These are phyloP conservation scores for Falcaria lacertinaria DNA, from an alignment of 2,888 invertebrate species.

Conservation along the genomic window DNA sequence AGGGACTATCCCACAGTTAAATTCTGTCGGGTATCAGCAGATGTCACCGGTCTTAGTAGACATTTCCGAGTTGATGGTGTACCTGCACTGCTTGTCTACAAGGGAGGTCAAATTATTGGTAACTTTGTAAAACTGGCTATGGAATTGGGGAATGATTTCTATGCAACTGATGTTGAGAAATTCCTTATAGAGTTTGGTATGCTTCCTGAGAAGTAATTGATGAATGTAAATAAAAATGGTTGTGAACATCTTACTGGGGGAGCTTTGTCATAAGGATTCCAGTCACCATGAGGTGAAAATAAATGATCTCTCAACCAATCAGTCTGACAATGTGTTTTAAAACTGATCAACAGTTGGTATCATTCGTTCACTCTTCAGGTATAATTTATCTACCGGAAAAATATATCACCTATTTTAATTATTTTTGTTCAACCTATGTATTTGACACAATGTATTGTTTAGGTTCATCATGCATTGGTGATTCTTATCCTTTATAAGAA, in stretches of 20 bases:
- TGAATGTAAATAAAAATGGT: constrained; percentile 11
- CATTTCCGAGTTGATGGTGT: constrained; percentile 92
- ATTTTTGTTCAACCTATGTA: no score
- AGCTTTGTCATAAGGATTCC: background rate
- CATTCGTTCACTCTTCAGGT: no score
- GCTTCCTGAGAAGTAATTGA: constrained; percentile 83
- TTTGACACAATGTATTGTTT: no score
- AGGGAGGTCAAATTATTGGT: constrained; percentile 92
- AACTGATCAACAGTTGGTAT: no score
- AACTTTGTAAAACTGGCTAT: constrained; percentile 94
- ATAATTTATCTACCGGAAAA: no score
- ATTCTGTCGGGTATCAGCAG: constrained; percentile 92
- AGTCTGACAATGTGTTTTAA: no score
- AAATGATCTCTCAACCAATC: no score
- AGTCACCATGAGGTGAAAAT: no score
- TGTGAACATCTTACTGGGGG: constrained; percentile 6
- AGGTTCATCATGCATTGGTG: no score
- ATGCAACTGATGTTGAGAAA: constrained; percentile 92
- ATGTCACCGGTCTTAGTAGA: constrained; percentile 90
- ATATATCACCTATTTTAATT: no score
- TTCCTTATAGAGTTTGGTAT: constrained; percentile 93
- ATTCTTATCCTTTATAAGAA: no score
- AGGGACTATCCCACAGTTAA: constrained; percentile 90
- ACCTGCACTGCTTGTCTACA: constrained; percentile 95
- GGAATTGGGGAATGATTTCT: constrained; percentile 95